These are phyloP conservation scores for Caenorhabditis uteleia DNA, from an alignment of 2,888 invertebrate genomes.

Conservation along the genomic window DNA sequence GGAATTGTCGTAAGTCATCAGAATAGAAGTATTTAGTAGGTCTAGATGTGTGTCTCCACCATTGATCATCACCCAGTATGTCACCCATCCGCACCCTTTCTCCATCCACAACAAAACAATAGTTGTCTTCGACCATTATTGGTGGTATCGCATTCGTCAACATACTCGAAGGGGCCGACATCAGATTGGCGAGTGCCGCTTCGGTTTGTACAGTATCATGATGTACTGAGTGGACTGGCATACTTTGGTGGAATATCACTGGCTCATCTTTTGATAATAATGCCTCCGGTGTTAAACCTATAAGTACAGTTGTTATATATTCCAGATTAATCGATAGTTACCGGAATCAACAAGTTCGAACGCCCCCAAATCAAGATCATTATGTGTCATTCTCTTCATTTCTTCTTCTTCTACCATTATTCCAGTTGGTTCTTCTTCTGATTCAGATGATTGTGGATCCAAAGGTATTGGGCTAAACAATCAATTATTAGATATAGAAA, in stretches of 20 bases:
- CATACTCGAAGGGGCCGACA: constrained; percentile 67
- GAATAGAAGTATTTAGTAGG: constrained; percentile 69
- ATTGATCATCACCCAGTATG: constrained; percentile 68
- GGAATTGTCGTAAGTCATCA: constrained; percentile 66
- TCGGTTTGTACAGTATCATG: constrained; percentile 70
- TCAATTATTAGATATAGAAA: neutral
- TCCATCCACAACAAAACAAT: constrained; percentile 69
- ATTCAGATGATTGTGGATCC: constrained; percentile 48
- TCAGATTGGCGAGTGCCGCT: constrained; percentile 68
- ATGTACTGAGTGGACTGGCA: constrained; percentile 69
- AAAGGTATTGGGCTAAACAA: constrained; percentile 37
- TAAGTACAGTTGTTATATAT: neutral
- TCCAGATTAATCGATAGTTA: neutral
- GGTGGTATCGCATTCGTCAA: constrained; percentile 63
- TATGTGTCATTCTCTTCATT: constrained; percentile 18
- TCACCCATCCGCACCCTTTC: constrained; percentile 67
- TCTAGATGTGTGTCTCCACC: constrained; percentile 68
- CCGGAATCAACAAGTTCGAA: constrained; percentile 66
- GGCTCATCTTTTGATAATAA: constrained; percentile 65
- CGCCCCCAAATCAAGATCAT: constrained; percentile 66
- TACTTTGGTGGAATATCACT: constrained; percentile 55
- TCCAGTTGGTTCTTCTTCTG: constrained; percentile 52
- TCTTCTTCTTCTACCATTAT: constrained; percentile 25
- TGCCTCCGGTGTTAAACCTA: constrained; percentile 60
- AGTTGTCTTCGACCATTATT: constrained; percentile 68